Base-by-base conservation (phyloP, 2,888 invertebrate genomes). In the Pterobdella sp. region DNA sequence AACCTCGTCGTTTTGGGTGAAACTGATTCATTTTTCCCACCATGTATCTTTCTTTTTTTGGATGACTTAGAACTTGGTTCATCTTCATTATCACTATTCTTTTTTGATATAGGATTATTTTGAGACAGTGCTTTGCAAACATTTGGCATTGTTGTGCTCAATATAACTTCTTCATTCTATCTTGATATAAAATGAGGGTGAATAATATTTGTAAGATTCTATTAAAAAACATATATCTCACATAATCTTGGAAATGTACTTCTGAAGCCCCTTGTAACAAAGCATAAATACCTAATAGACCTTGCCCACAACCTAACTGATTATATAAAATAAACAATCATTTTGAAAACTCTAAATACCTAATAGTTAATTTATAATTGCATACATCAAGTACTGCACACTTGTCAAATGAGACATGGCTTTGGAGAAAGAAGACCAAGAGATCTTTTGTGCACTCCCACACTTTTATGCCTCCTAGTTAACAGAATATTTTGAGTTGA, bases 181-280 rank as follows among this genome's bases (percentile, higher is more conserved):
- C n/a, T n/a, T 22, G 10, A n/a, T n/a, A 22, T 7, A 26, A 18
- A n/a, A 18, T 56, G n/a, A 56, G 26, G n/a, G n/a, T 7, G 3
- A 56, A 4, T 18, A 56, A 7, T 56, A 56, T 4, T 7, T 42
- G 7, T 56, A 56, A 18, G 18, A 18, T n/a, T 56, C n/a, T 26
- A 56, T 26, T 14, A 4, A 56, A 56, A n/a, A 56, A 14, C 7
- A 63, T 26, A 63, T 26, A 63, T 36, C 68, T 69, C 29, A 69
- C 69, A 18, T 69, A 69, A 69, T 69, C 69, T n/a, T 69, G 69
- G 69, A 69, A 69, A 37, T 69, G 69, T 29, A 69, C 69, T 4
- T 1, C 37, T 3, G 32, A 22, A 3, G 69, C 69, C 18, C n/a
- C 22, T 22, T 49, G 14, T 52, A 49, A 29, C 32, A 69, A 37